These are phyloP conservation scores for Formica exsecta DNA, from an alignment of 1,140 invertebrate genomes.

Conservation along the genomic window DNA sequence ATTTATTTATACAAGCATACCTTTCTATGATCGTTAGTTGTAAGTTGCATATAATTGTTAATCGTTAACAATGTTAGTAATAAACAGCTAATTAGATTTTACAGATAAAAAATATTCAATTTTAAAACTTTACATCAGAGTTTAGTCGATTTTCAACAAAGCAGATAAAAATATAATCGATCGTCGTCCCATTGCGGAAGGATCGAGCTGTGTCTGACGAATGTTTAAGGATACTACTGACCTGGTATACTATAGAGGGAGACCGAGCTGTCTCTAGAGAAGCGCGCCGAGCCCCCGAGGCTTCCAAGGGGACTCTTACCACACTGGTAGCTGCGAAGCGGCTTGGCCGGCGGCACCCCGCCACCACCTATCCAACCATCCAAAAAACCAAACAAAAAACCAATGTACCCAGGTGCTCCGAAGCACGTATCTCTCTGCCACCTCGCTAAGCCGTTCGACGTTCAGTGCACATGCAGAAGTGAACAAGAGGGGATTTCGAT, in stretches of 20 bases:
- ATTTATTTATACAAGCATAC: not conserved
- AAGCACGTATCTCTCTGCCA: slow-evolving; percentile 42
- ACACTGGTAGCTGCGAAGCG: slow-evolving; percentile 85
- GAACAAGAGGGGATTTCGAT: slow-evolving; percentile 37
- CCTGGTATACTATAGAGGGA: slow-evolving; percentile 88
- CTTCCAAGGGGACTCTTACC: slow-evolving; percentile 85
- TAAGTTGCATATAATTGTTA: not conserved
- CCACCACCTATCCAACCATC: slow-evolving; percentile 85
- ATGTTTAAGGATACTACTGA: slow-evolving; percentile 85
- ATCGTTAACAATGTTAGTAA: slow-evolving; percentile 9
- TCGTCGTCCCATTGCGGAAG: slow-evolving; percentile 43
- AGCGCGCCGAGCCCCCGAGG: slow-evolving; percentile 84
- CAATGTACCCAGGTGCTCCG: slow-evolving; percentile 74
- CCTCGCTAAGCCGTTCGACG: slow-evolving; percentile 53
- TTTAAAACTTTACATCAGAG: not conserved
- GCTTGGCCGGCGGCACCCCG: slow-evolving; percentile 84
- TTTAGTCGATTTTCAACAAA: not conserved
- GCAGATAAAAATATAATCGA: slow-evolving; percentile 2
- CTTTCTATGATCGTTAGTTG: not conserved
- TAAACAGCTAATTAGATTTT: too few species aligned
- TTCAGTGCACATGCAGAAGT: slow-evolving; percentile 60
- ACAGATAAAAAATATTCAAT: too few species aligned
- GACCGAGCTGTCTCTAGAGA: slow-evolving; percentile 86
- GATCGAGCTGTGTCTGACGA: slow-evolving; percentile 57
- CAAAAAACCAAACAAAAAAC: slow-evolving; percentile 79